Evolutionary conservation across 2,888 invertebrate species (phyloP).

Genomic region (Nasonia oneida): DNA sequence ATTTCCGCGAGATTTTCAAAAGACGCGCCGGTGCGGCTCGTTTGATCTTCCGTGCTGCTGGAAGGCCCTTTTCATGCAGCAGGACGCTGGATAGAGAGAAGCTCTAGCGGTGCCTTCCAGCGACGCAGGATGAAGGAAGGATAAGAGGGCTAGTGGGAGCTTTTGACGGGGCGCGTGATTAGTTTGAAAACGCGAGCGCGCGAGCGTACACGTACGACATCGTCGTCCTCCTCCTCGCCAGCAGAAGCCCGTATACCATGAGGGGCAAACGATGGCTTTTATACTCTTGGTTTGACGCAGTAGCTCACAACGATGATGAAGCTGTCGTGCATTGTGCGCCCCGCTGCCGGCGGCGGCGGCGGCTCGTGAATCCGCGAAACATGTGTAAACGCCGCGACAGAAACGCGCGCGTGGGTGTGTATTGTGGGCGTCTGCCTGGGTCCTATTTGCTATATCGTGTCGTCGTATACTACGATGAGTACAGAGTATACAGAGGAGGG

Average conservation of each 20-base stretch:
- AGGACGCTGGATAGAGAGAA: constrained; percentile 2
- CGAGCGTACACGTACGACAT: not conserved
- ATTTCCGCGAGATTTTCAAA: constrained; percentile 37
- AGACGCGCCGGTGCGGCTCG: constrained; percentile 23
- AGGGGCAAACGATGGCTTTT: not conserved
- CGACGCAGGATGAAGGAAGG: constrained; percentile 36
- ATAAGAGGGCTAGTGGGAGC: constrained; percentile 29
- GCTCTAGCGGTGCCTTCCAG: not conserved
- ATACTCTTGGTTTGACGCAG: not conserved
- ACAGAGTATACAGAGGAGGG: not conserved
- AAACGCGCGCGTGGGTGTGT: not conserved
- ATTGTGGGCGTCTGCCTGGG: not conserved
- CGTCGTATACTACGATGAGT: not conserved
- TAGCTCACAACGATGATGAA: constrained; percentile 11
- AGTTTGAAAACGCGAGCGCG: constrained; percentile 64
- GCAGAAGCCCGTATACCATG: not conserved
- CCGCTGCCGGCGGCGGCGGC: not conserved
- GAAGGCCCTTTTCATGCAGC: constrained; percentile 37
- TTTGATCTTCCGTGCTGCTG: constrained; percentile 35
- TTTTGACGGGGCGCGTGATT: constrained; percentile 67
- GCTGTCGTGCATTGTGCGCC: constrained; percentile 33
- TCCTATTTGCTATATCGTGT: not conserved
- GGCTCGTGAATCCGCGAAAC: constrained; percentile 24
- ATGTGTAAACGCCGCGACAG: constrained; percentile 16
- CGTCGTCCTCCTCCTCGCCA: not conserved